Evolutionary conservation across 2,888 invertebrate species (phyloP), one percentile per base, ranked within the genome.

Genomic region (Chaetogeoica ovagalla): DNA sequence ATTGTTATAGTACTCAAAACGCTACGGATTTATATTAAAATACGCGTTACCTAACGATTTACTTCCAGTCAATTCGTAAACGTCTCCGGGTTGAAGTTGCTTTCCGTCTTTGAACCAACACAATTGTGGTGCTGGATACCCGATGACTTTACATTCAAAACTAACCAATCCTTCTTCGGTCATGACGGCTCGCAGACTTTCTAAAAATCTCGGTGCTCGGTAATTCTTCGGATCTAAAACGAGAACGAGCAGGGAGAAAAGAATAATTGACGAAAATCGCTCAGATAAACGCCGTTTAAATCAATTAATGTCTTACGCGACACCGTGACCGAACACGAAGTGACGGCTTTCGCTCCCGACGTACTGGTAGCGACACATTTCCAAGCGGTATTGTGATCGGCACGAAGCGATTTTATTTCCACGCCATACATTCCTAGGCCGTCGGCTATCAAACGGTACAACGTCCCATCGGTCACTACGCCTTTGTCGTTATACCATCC

Each of bases 101-200:
- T 95, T 93, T 0, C 95, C 95, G 86, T 96, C 96, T 87, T 95
- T 96, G 86, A 94, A 96, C 96, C 96, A 96, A 85, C 92, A 91
- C 0, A 96, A 88, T 72, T 92, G 88, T 0, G 96, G 96, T 0
- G 95, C 95, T 0, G 96, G 96, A 84, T 94, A 95, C 0, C 95
- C 96, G 3, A 95, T 95, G 0, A 96, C 95, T 86, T 96, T 96
- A 86, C 96, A 96, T 85, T 96, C 96, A 85, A 96, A 96, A 0
- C 95, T 95, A 1, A 96, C 96, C 55, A 96, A 87, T 0, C 96
- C 96, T 87, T 96, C 96, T 85, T 96, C 95, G 0, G 96, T 95
- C 66, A 96, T 88, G 65, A 96, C 91, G 13, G 96, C 96, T 86
- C 94, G 93, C 15, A 96, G 88, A 84, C 92, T 94, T 86, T 96